A percentile compares a stretch with the other conserved stretches of the same genome.
phyloP scores from a whole-genome alignment of 1,140 invertebrate genomes.

The Dreissena polymorpha region DNA sequence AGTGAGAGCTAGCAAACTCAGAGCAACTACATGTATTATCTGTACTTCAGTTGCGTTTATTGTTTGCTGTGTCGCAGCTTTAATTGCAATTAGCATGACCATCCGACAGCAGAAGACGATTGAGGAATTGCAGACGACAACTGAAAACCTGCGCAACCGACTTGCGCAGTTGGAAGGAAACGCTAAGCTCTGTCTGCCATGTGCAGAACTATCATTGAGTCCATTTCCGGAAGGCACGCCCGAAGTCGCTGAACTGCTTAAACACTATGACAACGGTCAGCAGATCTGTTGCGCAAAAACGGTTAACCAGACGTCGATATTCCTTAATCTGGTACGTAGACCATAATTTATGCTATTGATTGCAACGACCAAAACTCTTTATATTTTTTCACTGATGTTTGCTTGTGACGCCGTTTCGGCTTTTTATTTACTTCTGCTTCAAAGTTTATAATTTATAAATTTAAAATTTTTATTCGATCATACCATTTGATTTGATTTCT shows the following conservation, averaged over 20 bases:
- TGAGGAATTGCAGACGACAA: not conserved
- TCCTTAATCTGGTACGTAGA: not conserved
- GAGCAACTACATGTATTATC: too few relatives aligned
- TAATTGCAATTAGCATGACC: too few relatives aligned
- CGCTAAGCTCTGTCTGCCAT: not conserved
- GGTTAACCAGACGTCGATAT: not conserved
- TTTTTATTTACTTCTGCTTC: too few relatives aligned
- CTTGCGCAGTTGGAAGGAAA: not conserved
- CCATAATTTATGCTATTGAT: too few relatives aligned
- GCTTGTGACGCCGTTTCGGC: too few relatives aligned
- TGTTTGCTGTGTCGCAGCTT: too few relatives aligned
- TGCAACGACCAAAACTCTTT: too few relatives aligned
- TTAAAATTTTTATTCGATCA: not conserved
- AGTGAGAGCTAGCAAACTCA: too few relatives aligned
- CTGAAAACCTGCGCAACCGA: not conserved
- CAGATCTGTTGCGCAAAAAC: not conserved
- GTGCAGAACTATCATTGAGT: not conserved
- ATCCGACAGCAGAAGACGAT: too few relatives aligned
- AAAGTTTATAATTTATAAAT: too few relatives aligned
- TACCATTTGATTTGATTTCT: not conserved
- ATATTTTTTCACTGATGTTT: too few relatives aligned
- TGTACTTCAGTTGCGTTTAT: too few relatives aligned
- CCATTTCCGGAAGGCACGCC: not conserved
- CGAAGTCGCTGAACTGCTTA: not conserved
- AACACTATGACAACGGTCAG: not conserved